Conservation (phyloP, 2,888 invertebrate genomes). For the Lacanobia wlatinum region DNA sequence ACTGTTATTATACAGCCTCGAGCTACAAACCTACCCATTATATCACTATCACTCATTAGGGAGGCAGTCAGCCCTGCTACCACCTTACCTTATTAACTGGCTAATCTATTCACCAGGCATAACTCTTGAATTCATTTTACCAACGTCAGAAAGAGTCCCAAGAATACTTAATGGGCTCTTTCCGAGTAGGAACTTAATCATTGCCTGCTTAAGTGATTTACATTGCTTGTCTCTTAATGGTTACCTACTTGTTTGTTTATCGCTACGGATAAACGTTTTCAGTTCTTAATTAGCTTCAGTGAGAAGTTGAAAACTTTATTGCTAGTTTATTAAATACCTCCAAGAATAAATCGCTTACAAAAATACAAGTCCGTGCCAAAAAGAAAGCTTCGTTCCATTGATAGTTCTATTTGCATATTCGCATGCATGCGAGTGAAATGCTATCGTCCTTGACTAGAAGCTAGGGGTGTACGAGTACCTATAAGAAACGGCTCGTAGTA, state of each 20-base stretch:
- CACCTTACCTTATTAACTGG: background rate
- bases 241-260: background rate
- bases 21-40: too few relatives aligned
- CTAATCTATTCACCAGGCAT: background rate
- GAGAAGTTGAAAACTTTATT: conserved; percentile 1
- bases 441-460: conserved; percentile 31
- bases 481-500: conserved; percentile 2
- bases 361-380: conserved; percentile 34
- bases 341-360: conserved; percentile 34
- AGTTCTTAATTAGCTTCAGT: background rate
- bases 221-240: background rate
- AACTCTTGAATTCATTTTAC: background rate
- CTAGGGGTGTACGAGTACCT: conserved; percentile 1
- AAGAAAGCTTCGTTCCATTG: conserved; percentile 27
- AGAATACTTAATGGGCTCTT: background rate
- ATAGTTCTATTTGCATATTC: conserved; percentile 27
- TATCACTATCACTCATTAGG: background rate
- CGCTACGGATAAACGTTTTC: background rate
- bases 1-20: background rate
- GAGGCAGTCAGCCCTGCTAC: background rate
- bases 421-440: conserved; percentile 10
- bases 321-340: conserved; percentile 27
- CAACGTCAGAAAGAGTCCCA: background rate
- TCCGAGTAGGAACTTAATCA: conserved; percentile 7
- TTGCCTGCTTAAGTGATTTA: conserved; percentile 5